These are phyloP conservation scores for Carterocephalus palaemon DNA, from an alignment of 2,888 invertebrate species.

Conservation along the genomic window DNA sequence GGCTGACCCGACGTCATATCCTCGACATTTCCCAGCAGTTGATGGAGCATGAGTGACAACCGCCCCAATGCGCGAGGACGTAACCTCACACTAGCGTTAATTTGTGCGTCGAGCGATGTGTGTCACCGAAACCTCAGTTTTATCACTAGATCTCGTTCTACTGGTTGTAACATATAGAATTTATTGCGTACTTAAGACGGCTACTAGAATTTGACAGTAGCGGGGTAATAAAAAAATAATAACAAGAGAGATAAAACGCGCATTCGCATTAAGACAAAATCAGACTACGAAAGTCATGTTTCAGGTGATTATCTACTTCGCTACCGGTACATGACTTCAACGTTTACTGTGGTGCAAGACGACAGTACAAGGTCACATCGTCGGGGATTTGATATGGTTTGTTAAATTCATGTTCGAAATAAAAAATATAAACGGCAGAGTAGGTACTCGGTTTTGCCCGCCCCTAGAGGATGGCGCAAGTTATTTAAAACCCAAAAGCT, in stretches of 20 bases:
- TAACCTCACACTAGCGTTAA: conserved; percentile 74
- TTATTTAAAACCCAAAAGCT: conserved; percentile 74
- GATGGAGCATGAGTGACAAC: conserved; percentile 79
- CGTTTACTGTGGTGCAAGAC: conserved; percentile 28
- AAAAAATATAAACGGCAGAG: conserved; percentile 61
- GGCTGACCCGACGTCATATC: conserved; percentile 75
- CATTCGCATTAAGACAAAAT: conserved; percentile 38
- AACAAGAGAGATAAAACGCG: conserved; percentile 39
- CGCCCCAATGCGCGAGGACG: conserved; percentile 55
- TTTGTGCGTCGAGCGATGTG: conserved; percentile 63
- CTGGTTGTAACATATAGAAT: conserved; percentile 57
- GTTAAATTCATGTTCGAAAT: conserved; percentile 58
- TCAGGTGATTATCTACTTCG: conserved; percentile 35
- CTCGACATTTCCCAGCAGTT: conserved; percentile 72
- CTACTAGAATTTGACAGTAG: conserved; percentile 64
- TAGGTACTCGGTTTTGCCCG: conserved; percentile 48
- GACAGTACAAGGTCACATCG: conserved; percentile 59
- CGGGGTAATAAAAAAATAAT: conserved; percentile 43
- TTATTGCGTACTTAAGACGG: conserved; percentile 64
- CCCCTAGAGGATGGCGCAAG: conserved; percentile 59
- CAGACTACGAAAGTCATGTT: conserved; percentile 36
- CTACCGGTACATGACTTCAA: conserved; percentile 29
- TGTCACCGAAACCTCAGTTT: conserved; percentile 53
- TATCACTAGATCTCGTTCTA: conserved; percentile 65
- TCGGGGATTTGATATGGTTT: conserved; percentile 59